These are phyloP conservation scores for Neolamprologus sp. DNA, from an alignment of 2,113 vertebrate genomes.

Conservation along the genomic window DNA sequence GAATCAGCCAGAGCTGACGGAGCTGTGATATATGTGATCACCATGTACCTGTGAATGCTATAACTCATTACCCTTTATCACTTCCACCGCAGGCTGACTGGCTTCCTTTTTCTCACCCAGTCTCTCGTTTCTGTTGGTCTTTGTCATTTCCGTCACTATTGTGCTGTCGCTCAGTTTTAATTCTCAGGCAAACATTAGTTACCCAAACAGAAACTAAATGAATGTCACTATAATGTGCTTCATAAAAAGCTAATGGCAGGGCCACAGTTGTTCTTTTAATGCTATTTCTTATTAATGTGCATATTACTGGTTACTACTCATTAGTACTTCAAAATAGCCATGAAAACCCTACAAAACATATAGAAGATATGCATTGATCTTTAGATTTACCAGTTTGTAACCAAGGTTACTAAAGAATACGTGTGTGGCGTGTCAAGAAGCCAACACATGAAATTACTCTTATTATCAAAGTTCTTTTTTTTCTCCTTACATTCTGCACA, in stretches of 20 bases:
- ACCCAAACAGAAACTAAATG: background rate
- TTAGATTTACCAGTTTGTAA: background rate
- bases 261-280: background rate
- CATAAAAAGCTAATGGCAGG: background rate
- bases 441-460: slow-evolving; percentile 18
- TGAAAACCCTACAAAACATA: background rate
- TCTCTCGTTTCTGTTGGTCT: background rate
- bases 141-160: background rate
- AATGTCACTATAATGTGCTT: background rate
- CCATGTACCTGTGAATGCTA: slow-evolving; percentile 62
- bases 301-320: background rate
- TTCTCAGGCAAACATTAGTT: background rate
- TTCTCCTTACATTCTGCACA: background rate
- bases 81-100: slow-evolving; percentile 23
- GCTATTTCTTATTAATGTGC: background rate
- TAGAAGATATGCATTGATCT: background rate
- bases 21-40: slow-evolving; percentile 51
- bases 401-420: background rate
- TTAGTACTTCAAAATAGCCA: background rate
- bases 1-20: slow-evolving; percentile 17
- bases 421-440: background rate
- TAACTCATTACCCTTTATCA: slow-evolving; percentile 56
- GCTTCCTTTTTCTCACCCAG: background rate
- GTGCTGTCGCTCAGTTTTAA: background rate
- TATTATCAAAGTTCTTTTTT: slow-evolving; percentile 3